Base-by-base conservation (phyloP, 2,113 vertebrate species). In the Larimichthys polyactis region DNA sequence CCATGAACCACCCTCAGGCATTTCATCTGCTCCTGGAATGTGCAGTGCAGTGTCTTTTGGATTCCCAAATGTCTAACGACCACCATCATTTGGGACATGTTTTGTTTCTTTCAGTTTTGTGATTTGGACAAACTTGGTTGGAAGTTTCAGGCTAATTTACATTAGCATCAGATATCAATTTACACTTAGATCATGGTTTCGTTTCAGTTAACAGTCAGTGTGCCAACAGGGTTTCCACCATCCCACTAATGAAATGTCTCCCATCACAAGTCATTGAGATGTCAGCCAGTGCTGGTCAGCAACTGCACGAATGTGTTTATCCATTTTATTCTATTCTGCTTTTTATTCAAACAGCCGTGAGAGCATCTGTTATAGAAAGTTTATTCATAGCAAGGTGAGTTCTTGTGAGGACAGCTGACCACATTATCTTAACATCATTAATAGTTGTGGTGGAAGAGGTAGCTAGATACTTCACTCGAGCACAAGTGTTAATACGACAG, bases 11-110 rank as follows among this genome's bases (percentile, higher is more conserved):
- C 54, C 81, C 51, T 69, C 49, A 73, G 81, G 84, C 81, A 71
- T 81, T 48, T 49, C 87, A 89, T 67, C 85, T 84, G 82, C 84
- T 87, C 52, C 55, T 62, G 66, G 69, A 84, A 71, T 59, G 52
- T 29, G 55, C 29, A 24, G 51, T 20, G 51, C 44, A 71, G 71
- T 2, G 62, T 54, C 59, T 11, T 40, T 40, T 52, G 40, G 82
- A 82, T 79, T 90, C 86, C 77, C 74, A 49, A 74, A 22, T 27
- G 58, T 32, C 75, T 51, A 62, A 44, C 76, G 66, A 20, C 27
- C 19, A 73, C 27, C 52, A 72, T 76, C 59, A 65, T 44, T 55
- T 9, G 17, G 43, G 64, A 51, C 44, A 44, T 72, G 75, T 65
- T 76, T 29, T 44, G 16, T 58, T 59, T 65, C 12, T 78, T 20